phyloP scores from a whole-genome alignment of 2,797 vertebrate genomes.

The Coregonus suidteri region DNA sequence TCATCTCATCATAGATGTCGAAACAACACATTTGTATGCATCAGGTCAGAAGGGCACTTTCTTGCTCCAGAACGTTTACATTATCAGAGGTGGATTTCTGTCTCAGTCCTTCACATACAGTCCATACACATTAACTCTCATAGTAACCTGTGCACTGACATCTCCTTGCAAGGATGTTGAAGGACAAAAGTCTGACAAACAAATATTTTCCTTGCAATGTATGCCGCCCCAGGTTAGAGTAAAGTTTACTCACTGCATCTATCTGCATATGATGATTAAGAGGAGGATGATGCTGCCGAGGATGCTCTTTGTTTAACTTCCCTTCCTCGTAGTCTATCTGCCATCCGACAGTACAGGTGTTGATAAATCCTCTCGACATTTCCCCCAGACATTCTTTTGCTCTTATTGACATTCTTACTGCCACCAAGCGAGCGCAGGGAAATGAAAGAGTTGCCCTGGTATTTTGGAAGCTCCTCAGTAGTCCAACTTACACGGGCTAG shows the following conservation, averaged over 20 bases:
- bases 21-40: neutral
- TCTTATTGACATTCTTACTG: constrained; percentile 71
- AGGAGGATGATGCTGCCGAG: constrained; percentile 34
- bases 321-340: constrained; percentile 44
- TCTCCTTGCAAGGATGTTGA: neutral
- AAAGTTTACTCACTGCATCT: constrained; percentile 18
- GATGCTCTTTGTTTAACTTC: constrained; percentile 53
- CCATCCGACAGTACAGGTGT: constrained; percentile 78
- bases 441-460: constrained; percentile 61
- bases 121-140: constrained; percentile 13
- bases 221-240: constrained; percentile 16
- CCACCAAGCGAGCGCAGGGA: constrained; percentile 49
- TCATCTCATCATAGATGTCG: neutral
- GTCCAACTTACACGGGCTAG: constrained; percentile 57
- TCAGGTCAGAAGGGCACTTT: neutral
- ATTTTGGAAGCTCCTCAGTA: constrained; percentile 66
- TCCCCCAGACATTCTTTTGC: constrained; percentile 71
- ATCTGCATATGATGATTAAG: constrained; percentile 34
- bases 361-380: constrained; percentile 79
- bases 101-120: neutral
- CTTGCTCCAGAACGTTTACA: neutral
- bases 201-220: constrained; percentile 8
- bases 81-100: neutral
- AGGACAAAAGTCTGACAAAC: constrained; percentile 39
- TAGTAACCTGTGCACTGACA: neutral